phyloP scores from a whole-genome alignment of 2,113 vertebrate species.

The Rhinolophus ferrumequinum region DNA sequence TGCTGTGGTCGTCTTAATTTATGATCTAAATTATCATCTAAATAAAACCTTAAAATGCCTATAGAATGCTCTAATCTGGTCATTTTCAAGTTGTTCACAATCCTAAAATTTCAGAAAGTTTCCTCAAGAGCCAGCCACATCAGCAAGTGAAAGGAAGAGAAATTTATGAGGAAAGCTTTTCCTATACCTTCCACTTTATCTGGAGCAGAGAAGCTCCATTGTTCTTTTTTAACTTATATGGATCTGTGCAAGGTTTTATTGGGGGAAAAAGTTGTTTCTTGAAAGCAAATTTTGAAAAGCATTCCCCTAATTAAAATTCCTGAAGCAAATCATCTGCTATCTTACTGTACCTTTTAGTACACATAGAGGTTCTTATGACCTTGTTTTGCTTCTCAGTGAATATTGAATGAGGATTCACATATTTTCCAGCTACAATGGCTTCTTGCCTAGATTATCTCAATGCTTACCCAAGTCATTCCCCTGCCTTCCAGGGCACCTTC shows the following conservation, averaged over 20 bases:
- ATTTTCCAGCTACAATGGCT: neutral
- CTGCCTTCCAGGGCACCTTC: neutral
- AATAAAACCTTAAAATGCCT: neutral
- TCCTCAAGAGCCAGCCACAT: neutral
- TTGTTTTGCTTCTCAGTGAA: neutral
- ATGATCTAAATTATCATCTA: neutral
- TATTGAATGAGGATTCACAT: neutral
- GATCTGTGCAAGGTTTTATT: neutral
- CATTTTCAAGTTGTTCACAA: neutral
- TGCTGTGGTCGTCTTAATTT: neutral
- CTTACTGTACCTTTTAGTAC: neutral
- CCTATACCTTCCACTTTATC: accelerated
- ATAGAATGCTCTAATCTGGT: neutral
- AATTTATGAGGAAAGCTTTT: accelerated
- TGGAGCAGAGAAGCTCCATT: neutral
- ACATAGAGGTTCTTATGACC: neutral
- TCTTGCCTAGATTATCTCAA: neutral
- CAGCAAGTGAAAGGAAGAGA: neutral
- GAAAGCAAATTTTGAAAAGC: neutral
- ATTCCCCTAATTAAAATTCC: neutral
- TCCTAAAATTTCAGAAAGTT: neutral
- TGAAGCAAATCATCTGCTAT: neutral
- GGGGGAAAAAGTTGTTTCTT: neutral
- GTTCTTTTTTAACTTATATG: neutral
- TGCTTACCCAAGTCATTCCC: neutral